A percentile compares a stretch with the other conserved stretches of the same genome.
Evolutionary conservation across 2,888 invertebrate genomes (phyloP).

Genomic region (Meandrusa payeni): DNA sequence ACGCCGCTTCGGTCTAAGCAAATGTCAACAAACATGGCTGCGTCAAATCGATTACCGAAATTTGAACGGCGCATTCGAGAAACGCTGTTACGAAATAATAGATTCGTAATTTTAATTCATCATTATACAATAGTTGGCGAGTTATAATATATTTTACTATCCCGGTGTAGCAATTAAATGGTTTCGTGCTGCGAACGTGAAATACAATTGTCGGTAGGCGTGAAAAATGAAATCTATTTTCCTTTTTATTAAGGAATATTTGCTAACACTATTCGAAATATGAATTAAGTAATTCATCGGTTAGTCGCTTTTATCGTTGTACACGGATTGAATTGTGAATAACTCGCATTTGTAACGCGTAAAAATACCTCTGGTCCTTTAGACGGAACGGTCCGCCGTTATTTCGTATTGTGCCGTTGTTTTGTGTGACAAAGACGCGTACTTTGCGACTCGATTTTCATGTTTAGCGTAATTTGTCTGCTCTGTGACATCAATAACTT

Average conservation of each 20-base stretch:
- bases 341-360: conserved; percentile 42
- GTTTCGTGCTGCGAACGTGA: neutral
- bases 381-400: conserved; percentile 30
- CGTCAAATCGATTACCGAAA: conserved; percentile 62
- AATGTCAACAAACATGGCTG: conserved; percentile 67
- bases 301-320: conserved; percentile 13
- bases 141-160: conserved; percentile 3
- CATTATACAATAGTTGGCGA: conserved; percentile 12
- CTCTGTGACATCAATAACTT: conserved; percentile 71
- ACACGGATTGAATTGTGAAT: conserved; percentile 33
- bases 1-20: conserved; percentile 39
- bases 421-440: conserved; percentile 31
- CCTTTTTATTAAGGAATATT: conserved; percentile 15
- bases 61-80: conserved; percentile 46
- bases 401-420: conserved; percentile 33
- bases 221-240: conserved; percentile 8
- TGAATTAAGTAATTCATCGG: conserved; percentile 12
- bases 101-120: conserved; percentile 10
- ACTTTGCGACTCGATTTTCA: conserved; percentile 49
- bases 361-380: conserved; percentile 46
- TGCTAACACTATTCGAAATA: conserved; percentile 1
- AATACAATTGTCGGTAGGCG: conserved; percentile 1
- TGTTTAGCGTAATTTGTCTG: conserved; percentile 72
- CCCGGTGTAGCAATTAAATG: conserved; percentile 7
- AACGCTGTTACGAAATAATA: conserved; percentile 29